Conservation (phyloP, 1,140 invertebrate species). For the Phymastichus coffea region DNA sequence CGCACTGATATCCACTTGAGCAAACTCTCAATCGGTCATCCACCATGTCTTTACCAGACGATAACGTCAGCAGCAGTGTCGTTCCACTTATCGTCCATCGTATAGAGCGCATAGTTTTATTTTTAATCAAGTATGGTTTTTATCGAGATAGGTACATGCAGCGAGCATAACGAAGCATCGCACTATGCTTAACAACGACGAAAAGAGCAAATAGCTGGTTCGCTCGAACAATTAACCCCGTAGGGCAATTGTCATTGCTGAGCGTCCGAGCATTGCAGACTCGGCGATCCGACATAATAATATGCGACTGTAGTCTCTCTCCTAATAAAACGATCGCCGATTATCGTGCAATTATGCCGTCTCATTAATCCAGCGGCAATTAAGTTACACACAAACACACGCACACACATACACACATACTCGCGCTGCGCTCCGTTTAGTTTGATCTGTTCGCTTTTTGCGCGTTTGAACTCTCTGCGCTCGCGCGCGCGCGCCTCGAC, state of each 20-base stretch:
- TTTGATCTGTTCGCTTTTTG: no score
- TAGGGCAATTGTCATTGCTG: slow-evolving; percentile 55
- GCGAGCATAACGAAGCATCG: no score
- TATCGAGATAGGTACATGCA: slow-evolving; percentile 35
- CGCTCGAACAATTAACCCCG: slow-evolving; percentile 12
- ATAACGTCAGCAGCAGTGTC: no score
- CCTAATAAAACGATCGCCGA: slow-evolving; percentile 56
- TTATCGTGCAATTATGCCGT: slow-evolving; percentile 58
- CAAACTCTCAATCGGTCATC: no score
- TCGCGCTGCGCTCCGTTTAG: no score
- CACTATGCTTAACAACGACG: no score
- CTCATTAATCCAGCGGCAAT: slow-evolving; percentile 55
- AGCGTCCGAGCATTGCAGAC: slow-evolving; percentile 47
- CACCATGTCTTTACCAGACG: no score
- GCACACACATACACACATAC: background rate
- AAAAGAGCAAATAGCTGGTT: no score
- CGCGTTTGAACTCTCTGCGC: background rate
- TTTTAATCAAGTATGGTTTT: no score
- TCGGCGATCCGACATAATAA: slow-evolving; percentile 44
- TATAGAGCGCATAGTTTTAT: no score
- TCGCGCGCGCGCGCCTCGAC: slow-evolving; percentile 11
- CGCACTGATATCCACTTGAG: no score
- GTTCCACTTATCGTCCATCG: no score
- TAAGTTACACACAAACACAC: slow-evolving; percentile 30
- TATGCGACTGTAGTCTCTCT: slow-evolving; percentile 41